Conservation (phyloP, 2,113 vertebrate genomes). For the Taurulus bubalis region DNA sequence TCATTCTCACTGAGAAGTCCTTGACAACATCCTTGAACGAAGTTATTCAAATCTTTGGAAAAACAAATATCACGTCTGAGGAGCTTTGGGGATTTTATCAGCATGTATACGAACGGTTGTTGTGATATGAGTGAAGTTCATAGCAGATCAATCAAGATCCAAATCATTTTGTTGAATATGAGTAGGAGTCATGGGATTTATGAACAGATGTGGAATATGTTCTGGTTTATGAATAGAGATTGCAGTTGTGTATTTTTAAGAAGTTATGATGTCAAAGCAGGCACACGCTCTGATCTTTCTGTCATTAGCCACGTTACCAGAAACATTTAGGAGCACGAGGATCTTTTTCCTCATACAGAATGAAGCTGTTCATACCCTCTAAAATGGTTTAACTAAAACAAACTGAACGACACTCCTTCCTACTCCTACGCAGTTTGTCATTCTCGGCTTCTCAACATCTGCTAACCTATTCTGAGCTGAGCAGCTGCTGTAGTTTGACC, state of each 20-base stretch:
- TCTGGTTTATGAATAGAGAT: background rate
- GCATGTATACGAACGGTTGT: slow-evolving; percentile 20
- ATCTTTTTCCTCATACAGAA: slow-evolving; percentile 28
- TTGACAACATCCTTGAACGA: slow-evolving; percentile 55
- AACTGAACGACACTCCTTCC: slow-evolving; percentile 18
- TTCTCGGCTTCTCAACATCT: slow-evolving; percentile 56
- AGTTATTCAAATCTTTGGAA: slow-evolving; percentile 13
- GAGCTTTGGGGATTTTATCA: slow-evolving; percentile 23
- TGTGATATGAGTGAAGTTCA: slow-evolving; percentile 9
- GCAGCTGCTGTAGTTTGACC: slow-evolving; percentile 59
- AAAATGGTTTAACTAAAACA: slow-evolving; percentile 37
- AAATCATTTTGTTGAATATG: background rate
- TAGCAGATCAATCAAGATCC: slow-evolving; percentile 33
- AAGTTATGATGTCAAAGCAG: background rate
- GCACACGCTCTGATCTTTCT: slow-evolving; percentile 7
- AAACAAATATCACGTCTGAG: slow-evolving; percentile 19
- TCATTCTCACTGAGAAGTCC: slow-evolving; percentile 35
- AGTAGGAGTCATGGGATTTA: background rate
- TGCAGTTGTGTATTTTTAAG: slow-evolving; percentile 7
- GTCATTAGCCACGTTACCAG: background rate
- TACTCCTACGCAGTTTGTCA: slow-evolving; percentile 45
- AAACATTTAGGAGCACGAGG: slow-evolving; percentile 16
- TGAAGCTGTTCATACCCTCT: slow-evolving; percentile 10
- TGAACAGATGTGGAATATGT: background rate
- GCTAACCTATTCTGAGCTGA: slow-evolving; percentile 55